Evolutionary conservation across 2,888 invertebrate genomes (phyloP), one percentile per base, ranked within the genome.

Genomic region (Pandemis corylana): DNA sequence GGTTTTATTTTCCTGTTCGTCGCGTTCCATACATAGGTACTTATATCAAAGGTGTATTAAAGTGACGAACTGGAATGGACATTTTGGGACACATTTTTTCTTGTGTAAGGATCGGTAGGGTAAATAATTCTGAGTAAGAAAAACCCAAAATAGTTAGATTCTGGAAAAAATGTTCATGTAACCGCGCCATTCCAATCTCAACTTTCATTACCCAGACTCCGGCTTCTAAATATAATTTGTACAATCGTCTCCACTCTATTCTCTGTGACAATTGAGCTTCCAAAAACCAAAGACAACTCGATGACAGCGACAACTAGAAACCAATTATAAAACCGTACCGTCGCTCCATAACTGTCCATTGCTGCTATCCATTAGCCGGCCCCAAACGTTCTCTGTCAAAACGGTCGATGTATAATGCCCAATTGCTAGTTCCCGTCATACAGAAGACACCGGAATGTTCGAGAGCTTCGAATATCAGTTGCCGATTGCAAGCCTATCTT

Each of bases 401-500:
- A 41, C n/a, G 44, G 2, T 12, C 28, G 13, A 41, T 72, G 72
- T n/a, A 68, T 53, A 63, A 15, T 53, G 28, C 53, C 62, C 53
- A 28, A 36, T 68, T 71, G 72, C 72, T 63, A 63, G 68, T 49
- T 53, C 56, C 44, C 36, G 53, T 62, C 72, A 15, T 44, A 36
- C 66, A 44, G 46, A 7, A 15, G 9, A n/a, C 12, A 36, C 5
- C 1, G 53, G 67, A 67, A 67, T n/a, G 41, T 53, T 64, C 56
- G 46, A 56, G 53, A 62, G 63, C n/a, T 15, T n/a, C 36, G 44
- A 53, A 56, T 64, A 73, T 73, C 68, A 64, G 73, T 73, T 64
- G 73, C 73, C 63, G 67, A 20, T 15, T 64, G 28, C 56, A 53
- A 12, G n/a, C 46, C 20, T 65, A 72, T 72, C 72, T 63, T 44